Conservation (phyloP, 2,888 invertebrate genomes). For the Euzetes globulus region DNA sequence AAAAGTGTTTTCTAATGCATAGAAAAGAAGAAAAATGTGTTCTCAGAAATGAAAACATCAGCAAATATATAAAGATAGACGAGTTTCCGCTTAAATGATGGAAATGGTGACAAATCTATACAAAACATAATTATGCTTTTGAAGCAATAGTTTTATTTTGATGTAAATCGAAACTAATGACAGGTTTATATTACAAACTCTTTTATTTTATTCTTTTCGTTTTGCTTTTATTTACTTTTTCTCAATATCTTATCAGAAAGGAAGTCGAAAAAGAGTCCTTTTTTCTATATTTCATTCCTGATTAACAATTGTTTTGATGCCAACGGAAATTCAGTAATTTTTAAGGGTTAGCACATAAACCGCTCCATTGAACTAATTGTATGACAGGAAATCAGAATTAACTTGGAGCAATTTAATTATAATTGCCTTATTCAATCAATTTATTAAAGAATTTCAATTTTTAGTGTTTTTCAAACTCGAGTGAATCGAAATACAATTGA, state of each 20-base stretch:
- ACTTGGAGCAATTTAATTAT: not conserved
- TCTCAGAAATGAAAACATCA: not conserved
- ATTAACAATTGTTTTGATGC: not conserved
- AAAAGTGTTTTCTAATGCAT: not conserved
- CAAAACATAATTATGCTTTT: constrained; percentile 11
- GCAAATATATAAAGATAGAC: constrained; percentile 15
- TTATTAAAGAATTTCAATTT: too few relatives aligned
- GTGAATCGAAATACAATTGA: too few relatives aligned
- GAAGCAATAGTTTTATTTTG: not conserved
- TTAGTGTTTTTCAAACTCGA: too few relatives aligned
- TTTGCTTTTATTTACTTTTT: not conserved
- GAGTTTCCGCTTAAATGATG: not conserved
- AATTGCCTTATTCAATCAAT: too few relatives aligned
- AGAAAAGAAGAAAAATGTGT: not conserved
- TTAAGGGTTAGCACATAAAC: not conserved
- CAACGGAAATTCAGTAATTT: not conserved
- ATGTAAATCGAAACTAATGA: not conserved
- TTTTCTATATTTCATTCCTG: not conserved
- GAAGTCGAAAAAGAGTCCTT: not conserved
- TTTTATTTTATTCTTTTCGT: too few relatives aligned
- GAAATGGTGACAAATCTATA: not conserved
- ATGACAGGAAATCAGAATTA: not conserved
- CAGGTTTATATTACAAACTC: not conserved
- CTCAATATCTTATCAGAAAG: not conserved
- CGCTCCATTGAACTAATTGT: not conserved